Evolutionary conservation across 2,113 vertebrate genomes (phyloP).

Genomic region (Noturus placidus): DNA sequence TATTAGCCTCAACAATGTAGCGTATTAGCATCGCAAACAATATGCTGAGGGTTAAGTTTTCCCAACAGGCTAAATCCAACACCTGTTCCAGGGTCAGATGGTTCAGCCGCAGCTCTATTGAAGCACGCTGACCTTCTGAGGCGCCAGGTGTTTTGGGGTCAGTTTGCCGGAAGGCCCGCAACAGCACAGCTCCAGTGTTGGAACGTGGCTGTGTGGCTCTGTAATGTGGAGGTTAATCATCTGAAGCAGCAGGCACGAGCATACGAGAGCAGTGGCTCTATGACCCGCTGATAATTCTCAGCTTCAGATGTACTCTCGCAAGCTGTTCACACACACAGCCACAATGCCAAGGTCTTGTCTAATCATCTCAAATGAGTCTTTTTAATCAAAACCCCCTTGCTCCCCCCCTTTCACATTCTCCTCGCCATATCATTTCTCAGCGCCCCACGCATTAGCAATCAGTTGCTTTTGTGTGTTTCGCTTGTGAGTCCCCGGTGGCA

Average conservation of each 20-base stretch:
- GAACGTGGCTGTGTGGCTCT: conserved; percentile 25
- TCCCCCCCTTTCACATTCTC: background rate
- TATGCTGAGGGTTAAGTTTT: conserved; percentile 8
- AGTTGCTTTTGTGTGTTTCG: conserved; percentile 21
- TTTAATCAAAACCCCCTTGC: conserved; percentile 40
- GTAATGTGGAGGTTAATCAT: conserved; percentile 38
- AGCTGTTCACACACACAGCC: conserved; percentile 37
- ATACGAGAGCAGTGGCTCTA: conserved; percentile 8
- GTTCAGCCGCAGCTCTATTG: background rate
- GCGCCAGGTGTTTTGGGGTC: conserved; percentile 29
- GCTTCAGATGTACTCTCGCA: conserved; percentile 1
- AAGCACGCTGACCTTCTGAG: background rate
- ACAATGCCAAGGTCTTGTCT: conserved; percentile 44
- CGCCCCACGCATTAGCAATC: conserved; percentile 7
- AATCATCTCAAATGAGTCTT: conserved; percentile 38
- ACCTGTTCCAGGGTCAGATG: conserved; percentile 33
- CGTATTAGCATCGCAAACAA: conserved; percentile 13
- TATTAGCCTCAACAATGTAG: background rate
- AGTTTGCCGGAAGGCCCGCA: background rate
- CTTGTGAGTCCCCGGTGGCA: background rate
- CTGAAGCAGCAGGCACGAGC: conserved; percentile 31
- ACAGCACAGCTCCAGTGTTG: conserved; percentile 37
- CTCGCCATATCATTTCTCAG: conserved; percentile 6
- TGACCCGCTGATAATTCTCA: conserved; percentile 27
- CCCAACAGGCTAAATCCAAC: conserved; percentile 23